Percentiles rank a stretch among this genome's conserved stretches.
These are phyloP conservation scores for Uromys caudimaculatus DNA, from an alignment of 2,797 vertebrate species.

Conservation along the genomic window DNA sequence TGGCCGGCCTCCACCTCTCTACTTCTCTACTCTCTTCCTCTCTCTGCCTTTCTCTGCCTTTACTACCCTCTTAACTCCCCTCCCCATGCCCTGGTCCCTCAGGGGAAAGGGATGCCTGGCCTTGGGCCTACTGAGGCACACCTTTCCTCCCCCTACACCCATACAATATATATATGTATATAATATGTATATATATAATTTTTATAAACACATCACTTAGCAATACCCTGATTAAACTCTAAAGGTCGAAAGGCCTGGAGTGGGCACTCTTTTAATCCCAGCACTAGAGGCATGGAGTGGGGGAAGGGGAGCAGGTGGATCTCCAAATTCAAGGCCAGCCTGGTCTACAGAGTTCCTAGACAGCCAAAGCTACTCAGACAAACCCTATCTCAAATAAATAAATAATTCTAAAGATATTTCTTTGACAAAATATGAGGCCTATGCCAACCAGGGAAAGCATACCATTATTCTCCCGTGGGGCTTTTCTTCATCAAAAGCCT, in stretches of 20 bases:
- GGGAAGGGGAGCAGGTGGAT: background rate
- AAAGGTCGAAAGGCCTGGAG: background rate
- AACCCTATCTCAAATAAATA: background rate
- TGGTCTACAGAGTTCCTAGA: background rate
- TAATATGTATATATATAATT: no score
- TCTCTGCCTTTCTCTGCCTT: no score
- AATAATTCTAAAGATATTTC: background rate
- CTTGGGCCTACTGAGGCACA: no score
- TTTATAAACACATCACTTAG: no score
- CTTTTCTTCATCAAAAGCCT: background rate
- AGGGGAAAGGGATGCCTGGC: no score
- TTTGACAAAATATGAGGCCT: background rate
- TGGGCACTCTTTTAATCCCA: background rate
- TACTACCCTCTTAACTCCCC: no score
- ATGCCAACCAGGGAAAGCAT: background rate
- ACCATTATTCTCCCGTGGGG: no score
- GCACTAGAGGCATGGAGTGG: background rate
- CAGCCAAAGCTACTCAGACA: background rate
- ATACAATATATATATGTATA: no score
- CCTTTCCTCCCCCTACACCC: no score
- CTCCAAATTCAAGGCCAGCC: background rate
- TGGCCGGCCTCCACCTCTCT: no score
- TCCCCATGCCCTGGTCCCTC: no score
- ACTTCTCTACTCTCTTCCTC: no score
- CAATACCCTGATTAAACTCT: background rate